Base-by-base conservation (phyloP, 2,888 invertebrate genomes). In the Protodeltote pygarga region DNA sequence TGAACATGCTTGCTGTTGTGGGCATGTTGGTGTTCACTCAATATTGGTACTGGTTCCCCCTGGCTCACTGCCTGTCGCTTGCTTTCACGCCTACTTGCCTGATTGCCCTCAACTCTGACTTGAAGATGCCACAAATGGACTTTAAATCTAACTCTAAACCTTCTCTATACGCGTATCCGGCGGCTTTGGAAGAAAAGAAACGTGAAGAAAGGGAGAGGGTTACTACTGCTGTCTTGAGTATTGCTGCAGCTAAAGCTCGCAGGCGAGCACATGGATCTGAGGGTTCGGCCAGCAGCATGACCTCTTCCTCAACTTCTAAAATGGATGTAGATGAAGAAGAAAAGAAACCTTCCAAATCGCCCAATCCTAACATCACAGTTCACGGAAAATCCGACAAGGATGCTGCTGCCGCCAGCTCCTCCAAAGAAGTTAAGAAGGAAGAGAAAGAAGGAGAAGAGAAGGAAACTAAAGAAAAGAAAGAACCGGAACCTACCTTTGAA, bases 1-100 rank as follows among this genome's bases (percentile, higher is more conserved):
- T 98, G 65, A 98, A 99, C 85, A 96, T 99, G 95, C 93, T 97
- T 55, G 98, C 98, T 0, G 98, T 99, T 1, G 99, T 99, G 1
- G 99, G 99, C 15, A 96, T 98, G 92, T 92, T 99, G 40, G 97
- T 99, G 0, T 99, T 99, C 85, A 98, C 98, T 0, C 99, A 99
- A 85, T 99, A 99, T 86, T 99, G 99, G 99, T 99, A 99, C 88
- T 99, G 99, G 99, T 99, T 98, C 94, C 99, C 99, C 0, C 92
- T 99, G 64, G 96, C 98, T 0, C 98, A 99, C 83, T 99, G 99
- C 75, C 93, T 99, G 41, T 97, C 98, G 0, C 91, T 99, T 53
- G 98, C 99, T 3, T 99, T 99, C 82, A 97, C 97, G 1, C 99
- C 99, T 1, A 99, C 99, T 1, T 98, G 97, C 75, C 87, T 99